Base-by-base conservation (phyloP, 2,888 invertebrate species). In the Sphaerophoria rueppellii region DNA sequence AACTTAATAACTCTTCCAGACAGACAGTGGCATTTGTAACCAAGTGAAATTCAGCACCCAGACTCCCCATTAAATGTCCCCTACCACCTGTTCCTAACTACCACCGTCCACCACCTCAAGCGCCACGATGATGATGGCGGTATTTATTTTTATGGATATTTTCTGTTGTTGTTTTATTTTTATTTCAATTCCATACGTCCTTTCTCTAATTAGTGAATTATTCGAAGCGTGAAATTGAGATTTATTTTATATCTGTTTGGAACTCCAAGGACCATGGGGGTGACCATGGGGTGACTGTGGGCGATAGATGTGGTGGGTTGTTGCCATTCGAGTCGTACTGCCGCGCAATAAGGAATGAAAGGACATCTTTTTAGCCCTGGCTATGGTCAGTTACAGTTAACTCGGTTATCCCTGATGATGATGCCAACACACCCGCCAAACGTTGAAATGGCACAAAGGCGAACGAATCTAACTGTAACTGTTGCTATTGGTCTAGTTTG, bases 201-300 rank as follows among this genome's bases (percentile, higher is more conserved):
- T 74, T 70, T 82, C 74, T 74, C 74, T 78, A 82, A 82, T 82
- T 82, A 82, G 78, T 78, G 52, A 58, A 78, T 70, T 78, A 78
- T 78, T 82, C 65, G 82, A 82, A 82, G 82, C 82, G 82, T 78
- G 78, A 82, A 82, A 82, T 82, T 78, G 82, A 79, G 70, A 82
- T 82, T 82, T 82, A 82, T 82, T 78, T 82, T 82, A 74, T 78
- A 82, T 74, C 60, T 48, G 61, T 69, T 74, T 71, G 55, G 9
- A 32, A 35, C 43, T 40, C 7, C 40, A 24, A 24, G 24, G 24
- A 24, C 24, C 24, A 2, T 24, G 24, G 24, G 24, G 24, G 24
- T 24, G 24, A 1, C 2, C 24, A 24, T 24, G 24, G 24, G 24
- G 2, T 24, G 24, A 2, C 24, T 24, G 24, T 24, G 24, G 24